Conservation (phyloP, 1,140 invertebrate genomes). For the Oedothorax gibbosus region DNA sequence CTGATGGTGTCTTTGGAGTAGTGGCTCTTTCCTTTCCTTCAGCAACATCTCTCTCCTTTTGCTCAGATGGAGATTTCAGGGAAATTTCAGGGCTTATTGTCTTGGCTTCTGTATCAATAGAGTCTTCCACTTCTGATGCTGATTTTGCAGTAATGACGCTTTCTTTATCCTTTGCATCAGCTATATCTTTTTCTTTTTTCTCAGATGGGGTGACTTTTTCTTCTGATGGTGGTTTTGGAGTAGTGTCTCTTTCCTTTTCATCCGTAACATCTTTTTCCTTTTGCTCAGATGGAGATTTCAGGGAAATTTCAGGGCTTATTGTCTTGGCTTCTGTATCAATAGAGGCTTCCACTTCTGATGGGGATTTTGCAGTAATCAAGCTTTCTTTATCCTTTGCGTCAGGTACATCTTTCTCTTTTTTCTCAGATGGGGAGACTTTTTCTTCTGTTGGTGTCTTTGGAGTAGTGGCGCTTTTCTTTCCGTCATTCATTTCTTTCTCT, state of each 20-base stretch:
- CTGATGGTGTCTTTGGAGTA: constrained; percentile 65
- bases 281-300: neutral
- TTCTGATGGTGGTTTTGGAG: neutral
- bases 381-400: too few species aligned
- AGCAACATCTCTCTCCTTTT: too few species aligned
- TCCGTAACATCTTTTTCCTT: neutral
- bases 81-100: constrained; percentile 57
- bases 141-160: neutral
- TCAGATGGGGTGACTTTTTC: neutral
- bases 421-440: neutral
- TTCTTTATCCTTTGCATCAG: neutral
- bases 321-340: neutral
- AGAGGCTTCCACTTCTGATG: neutral
- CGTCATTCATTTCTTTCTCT: neutral
- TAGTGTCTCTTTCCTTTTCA: neutral
- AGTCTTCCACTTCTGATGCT: neutral
- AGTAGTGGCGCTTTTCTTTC: neutral
- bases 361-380: too few species aligned
- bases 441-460: neutral
- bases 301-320: neutral
- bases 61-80: too few species aligned
- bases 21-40: too few species aligned
- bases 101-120: too few species aligned
- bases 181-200: neutral
- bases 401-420: neutral